Percentiles rank a stretch among this genome's conserved stretches.
Evolutionary conservation across 2,888 invertebrate genomes (phyloP).

Genomic region (Chymomyza fuscimana): DNA sequence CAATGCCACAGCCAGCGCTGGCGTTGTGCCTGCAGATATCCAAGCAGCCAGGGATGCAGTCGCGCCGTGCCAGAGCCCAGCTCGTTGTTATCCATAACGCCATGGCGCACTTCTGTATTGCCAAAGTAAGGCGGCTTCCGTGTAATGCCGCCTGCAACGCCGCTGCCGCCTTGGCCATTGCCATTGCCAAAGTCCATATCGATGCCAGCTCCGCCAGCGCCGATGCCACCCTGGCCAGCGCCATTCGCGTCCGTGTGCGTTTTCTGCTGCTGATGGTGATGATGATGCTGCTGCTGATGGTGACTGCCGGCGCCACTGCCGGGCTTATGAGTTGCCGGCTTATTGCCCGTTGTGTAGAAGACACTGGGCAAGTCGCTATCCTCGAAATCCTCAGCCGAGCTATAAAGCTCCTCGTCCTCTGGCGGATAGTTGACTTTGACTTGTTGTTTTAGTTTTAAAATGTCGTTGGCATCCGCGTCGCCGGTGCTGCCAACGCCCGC

Average conservation of each 20-base stretch:
- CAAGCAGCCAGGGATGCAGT: constrained; percentile 40
- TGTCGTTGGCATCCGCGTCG: constrained; percentile 79
- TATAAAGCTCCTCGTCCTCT: constrained; percentile 85
- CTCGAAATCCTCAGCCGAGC: constrained; percentile 86
- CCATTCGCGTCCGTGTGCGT: constrained; percentile 41
- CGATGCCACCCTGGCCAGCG: constrained; percentile 20
- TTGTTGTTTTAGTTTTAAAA: constrained; percentile 79
- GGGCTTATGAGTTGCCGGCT: constrained; percentile 76
- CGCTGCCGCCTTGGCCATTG: constrained; percentile 18
- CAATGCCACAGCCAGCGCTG: constrained; percentile 24
- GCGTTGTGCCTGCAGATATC: constrained; percentile 14
- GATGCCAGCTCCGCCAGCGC: constrained; percentile 25
- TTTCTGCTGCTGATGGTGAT: constrained; percentile 61
- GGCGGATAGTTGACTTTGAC: constrained; percentile 80
- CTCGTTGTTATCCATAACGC: constrained; percentile 76
- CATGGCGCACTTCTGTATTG: constrained; percentile 70
- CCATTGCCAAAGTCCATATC: constrained; percentile 51
- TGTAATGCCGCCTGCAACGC: constrained; percentile 61
- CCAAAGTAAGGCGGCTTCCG: constrained; percentile 77
- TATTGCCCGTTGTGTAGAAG: constrained; percentile 75
- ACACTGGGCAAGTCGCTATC: constrained; percentile 80
- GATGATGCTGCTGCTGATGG: constrained; percentile 46
- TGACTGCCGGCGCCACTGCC: constrained; percentile 42
- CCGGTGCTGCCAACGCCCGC: constrained; percentile 46
- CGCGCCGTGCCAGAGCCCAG: constrained; percentile 57